Base-by-base conservation (phyloP, 2,113 vertebrate genomes). In the Anthoscopus minutus region DNA sequence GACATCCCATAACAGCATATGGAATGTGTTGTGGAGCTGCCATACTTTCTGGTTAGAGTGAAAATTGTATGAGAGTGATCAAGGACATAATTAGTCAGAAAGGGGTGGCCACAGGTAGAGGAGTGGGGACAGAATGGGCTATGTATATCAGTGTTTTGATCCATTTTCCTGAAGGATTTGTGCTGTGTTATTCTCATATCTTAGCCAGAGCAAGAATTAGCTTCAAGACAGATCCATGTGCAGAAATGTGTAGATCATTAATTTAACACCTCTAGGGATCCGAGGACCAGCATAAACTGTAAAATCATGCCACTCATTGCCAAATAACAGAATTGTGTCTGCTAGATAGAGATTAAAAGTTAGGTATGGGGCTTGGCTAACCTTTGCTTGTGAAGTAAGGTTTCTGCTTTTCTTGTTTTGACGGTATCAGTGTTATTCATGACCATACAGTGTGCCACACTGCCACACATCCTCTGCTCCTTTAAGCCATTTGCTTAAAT, bases 31-130 rank as follows among this genome's bases (percentile, higher is more conserved):
- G 6, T 51, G 56, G 85, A 92, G 31, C 57, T 93, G 80, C 80
- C 50, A 45, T 44, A 27, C 47, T 44, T 92, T 81, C 27, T 74
- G 53, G 50, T 83, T 86, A 62, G 72, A 91, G 67, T 89, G 83
- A 94, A 65, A 89, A 88, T 79, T 83, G 73, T 79, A 50, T 0
- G 1, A 37, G 76, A 95, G 50, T 94, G 73, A 77, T 25, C 78
- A 80, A 92, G 50, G 70, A 87, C 47, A 25, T 93, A 90, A 93
- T 93, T 92, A 94, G 38, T 88, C 13, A 11, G 60, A 86, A 92
- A 48, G 42, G 8, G 31, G 64, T 64, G 30, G 33, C 35, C 30
- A 56, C 47, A 84, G 40, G 40, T 15, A 7, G 24, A 18, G 12
- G 17, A 88, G 12, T 31, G 37, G 56, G 56, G 33, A 40, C 42